Evolutionary conservation across 2,113 vertebrate species (phyloP).

Genomic region (Malurus elegans): DNA sequence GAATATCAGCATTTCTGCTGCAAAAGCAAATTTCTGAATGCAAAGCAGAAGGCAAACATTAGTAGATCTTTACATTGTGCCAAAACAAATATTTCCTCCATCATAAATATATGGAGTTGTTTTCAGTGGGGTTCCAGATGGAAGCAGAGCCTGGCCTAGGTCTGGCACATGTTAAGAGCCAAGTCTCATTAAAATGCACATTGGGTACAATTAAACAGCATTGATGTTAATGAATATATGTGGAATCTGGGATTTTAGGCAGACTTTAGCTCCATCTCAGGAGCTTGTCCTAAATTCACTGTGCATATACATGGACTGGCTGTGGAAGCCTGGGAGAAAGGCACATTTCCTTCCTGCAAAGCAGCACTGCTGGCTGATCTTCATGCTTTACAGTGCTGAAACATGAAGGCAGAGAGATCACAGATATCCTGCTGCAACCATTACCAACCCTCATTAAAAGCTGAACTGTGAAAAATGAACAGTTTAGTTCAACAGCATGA

Average conservation of each 20-base stretch:
- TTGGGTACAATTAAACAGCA: not conserved
- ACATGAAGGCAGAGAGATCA: not conserved
- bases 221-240: not conserved
- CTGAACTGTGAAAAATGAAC: not conserved
- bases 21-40: not conserved
- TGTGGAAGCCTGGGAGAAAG: not conserved
- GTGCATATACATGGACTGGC: accelerated
- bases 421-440: not conserved
- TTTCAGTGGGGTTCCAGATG: not conserved
- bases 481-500: not conserved
- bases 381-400: not conserved
- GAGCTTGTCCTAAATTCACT: not conserved
- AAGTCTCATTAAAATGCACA: not conserved
- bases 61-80: not conserved
- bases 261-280: not conserved
- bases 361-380: not conserved
- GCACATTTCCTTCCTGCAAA: not conserved
- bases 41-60: not conserved
- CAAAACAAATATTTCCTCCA: not conserved
- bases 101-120: not conserved
- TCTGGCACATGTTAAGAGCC: not conserved
- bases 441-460: not conserved
- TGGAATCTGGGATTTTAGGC: not conserved
- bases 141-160: not conserved
- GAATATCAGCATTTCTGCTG: not conserved